Percentiles rank a stretch among this genome's conserved stretches.
Evolutionary conservation across 2,888 invertebrate species (phyloP).

Genomic region (Unio pictorum): DNA sequence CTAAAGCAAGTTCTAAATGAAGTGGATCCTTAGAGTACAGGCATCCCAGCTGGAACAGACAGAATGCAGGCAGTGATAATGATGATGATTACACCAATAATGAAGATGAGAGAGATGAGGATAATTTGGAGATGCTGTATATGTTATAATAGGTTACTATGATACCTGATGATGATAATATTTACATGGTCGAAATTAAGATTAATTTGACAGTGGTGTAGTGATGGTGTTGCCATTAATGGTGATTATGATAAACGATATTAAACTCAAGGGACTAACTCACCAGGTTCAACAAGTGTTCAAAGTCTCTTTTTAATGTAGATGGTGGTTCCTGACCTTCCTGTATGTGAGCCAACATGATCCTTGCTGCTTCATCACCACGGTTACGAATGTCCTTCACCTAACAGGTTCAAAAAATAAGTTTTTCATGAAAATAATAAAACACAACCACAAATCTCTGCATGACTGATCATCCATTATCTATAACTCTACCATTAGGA

Average conservation of each 20-base stretch:
- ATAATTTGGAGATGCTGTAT: too few relatives aligned
- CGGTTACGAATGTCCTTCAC: conserved; percentile 84
- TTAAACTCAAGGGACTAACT: conserved; percentile 1
- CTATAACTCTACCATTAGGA: too few relatives aligned
- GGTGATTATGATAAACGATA: too few relatives aligned
- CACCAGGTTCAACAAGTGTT: conserved; percentile 83
- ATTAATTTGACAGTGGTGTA: too few relatives aligned
- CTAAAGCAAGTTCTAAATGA: conserved; percentile 80
- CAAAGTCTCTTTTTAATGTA: conserved; percentile 77
- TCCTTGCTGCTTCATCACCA: conserved; percentile 84
- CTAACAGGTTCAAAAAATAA: conserved; percentile 16
- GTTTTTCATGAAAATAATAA: too few relatives aligned
- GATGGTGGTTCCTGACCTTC: conserved; percentile 84
- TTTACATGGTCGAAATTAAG: too few relatives aligned
- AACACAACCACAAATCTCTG: too few relatives aligned
- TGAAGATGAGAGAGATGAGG: not conserved
- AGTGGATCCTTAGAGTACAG: conserved; percentile 82
- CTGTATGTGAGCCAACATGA: conserved; percentile 70
- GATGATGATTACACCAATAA: too few relatives aligned
- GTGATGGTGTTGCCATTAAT: too few relatives aligned
- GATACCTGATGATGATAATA: too few relatives aligned
- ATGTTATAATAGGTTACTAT: too few relatives aligned
- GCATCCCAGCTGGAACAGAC: conserved; percentile 40
- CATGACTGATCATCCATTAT: too few relatives aligned
- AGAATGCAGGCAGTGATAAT: not conserved